Evolutionary conservation across 2,113 vertebrate species (phyloP).

Genomic region (Plecotus auritus): DNA sequence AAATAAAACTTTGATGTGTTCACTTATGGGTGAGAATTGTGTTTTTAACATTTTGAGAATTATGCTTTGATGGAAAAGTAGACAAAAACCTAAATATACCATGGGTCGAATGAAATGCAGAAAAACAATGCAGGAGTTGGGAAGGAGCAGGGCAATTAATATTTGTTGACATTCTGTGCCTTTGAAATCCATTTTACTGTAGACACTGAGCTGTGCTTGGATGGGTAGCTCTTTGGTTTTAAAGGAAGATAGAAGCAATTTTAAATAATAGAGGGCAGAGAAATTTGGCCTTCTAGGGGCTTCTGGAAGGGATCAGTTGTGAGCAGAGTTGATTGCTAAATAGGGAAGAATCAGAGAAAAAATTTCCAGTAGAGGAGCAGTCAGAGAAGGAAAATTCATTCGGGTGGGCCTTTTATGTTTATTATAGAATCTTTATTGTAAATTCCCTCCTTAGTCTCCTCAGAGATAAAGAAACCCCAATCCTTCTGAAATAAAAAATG

Average conservation of each 20-base stretch:
- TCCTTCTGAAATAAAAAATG: neutral
- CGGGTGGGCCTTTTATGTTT: neutral
- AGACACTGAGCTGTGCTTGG: neutral
- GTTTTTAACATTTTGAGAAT: conserved; percentile 20
- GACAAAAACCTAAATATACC: neutral
- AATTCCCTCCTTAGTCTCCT: neutral
- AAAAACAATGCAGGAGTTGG: neutral
- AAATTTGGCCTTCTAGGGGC: neutral
- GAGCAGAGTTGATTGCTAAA: neutral
- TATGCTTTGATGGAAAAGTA: neutral
- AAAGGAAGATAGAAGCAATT: neutral
- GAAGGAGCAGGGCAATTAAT: no score
- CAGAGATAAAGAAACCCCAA: neutral
- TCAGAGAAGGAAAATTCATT: neutral
- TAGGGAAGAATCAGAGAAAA: neutral
- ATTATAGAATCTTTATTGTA: neutral
- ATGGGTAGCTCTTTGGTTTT: neutral
- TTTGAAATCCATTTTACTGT: neutral
- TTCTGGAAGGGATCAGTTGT: neutral
- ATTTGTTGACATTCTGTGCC: neutral
- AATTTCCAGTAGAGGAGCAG: neutral
- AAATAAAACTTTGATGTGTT: neutral
- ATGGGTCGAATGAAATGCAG: neutral
- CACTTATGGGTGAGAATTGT: neutral
- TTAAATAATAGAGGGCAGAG: neutral